phyloP scores from a whole-genome alignment of 2,888 invertebrate species.

The Norana najaformis region DNA sequence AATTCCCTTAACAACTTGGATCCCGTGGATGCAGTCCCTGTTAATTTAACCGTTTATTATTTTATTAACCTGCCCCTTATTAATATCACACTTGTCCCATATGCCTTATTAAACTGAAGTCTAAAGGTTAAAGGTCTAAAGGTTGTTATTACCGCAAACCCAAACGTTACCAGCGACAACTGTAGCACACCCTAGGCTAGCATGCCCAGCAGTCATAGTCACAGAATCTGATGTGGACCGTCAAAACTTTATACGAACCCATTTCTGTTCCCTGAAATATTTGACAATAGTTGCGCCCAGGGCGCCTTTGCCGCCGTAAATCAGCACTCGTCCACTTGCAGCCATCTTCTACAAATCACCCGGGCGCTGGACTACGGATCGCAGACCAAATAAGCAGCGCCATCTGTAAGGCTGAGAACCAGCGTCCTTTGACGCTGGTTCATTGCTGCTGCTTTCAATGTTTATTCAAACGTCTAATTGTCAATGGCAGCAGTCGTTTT shows the following conservation, averaged over 20 bases:
- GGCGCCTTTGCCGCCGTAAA: conserved; percentile 95
- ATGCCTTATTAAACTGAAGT: background rate
- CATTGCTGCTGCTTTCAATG: background rate
- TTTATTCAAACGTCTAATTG: too few relatives aligned
- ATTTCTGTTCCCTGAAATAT: conserved; percentile 85
- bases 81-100: background rate
- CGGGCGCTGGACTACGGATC: background rate
- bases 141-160: too few relatives aligned
- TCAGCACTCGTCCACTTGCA: conserved; percentile 67
- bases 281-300: conserved; percentile 85
- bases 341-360: conserved; percentile 36
- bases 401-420: background rate
- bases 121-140: conserved; percentile 3
- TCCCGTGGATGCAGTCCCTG: background rate
- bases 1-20: background rate
- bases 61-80: too few relatives aligned
- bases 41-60: too few relatives aligned
- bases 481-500: too few relatives aligned
- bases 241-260: conserved; percentile 66
- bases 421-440: background rate
- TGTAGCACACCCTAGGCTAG: background rate
- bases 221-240: background rate
- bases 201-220: background rate
- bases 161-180: background rate
- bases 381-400: background rate